Base-by-base conservation (phyloP, 2,888 invertebrate genomes). In the Pristionchus maxplancki region DNA sequence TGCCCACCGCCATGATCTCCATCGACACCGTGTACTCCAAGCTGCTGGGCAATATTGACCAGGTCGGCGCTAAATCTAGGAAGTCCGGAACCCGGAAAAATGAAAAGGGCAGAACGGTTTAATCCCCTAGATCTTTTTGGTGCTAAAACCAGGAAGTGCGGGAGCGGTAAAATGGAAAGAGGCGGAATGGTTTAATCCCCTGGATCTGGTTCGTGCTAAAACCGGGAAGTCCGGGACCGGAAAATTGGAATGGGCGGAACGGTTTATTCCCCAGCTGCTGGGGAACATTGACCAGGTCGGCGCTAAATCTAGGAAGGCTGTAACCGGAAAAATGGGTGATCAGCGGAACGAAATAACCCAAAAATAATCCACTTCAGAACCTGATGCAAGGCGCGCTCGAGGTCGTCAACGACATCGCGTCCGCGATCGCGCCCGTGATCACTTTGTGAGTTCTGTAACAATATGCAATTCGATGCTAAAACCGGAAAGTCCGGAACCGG, bases 11-110 rank as follows among this genome's bases (percentile, higher is more conserved):
- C 15, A 53, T 83, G 82, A 53, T 83, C 53, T 83, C 82, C 20
- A 28, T 85, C 28, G 85, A 85, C 40, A 85, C 85, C 64, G 50
- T 85, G 9, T 85, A 64, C 85, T 85, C 85, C 28, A 62, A 85
- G 64, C 17, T 85, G 50, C 64, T 85, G 13, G 85, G 85, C 40
- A 64, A 64, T n/a, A 85, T 85, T 17, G 85, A 85, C 44, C 85
- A 85, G 85, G 85, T 85, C 58, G 58, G 50, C 50, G 50, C 50
- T 50, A 50, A 50, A 50, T 20, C 1, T 5, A 50, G 50, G 50
- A 50, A 50, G 50, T 17, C 17, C 17, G 50, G 17, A 50, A 50
- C 50, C 50, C 17, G 50, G 20, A 50, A 20, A 20, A 20, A 5
- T 50, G 15, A 58, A 58, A 58, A 58, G 20, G 20, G 20, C 20